Base-by-base conservation (phyloP, 1,140 invertebrate genomes). In the Drosophila sp. region DNA sequence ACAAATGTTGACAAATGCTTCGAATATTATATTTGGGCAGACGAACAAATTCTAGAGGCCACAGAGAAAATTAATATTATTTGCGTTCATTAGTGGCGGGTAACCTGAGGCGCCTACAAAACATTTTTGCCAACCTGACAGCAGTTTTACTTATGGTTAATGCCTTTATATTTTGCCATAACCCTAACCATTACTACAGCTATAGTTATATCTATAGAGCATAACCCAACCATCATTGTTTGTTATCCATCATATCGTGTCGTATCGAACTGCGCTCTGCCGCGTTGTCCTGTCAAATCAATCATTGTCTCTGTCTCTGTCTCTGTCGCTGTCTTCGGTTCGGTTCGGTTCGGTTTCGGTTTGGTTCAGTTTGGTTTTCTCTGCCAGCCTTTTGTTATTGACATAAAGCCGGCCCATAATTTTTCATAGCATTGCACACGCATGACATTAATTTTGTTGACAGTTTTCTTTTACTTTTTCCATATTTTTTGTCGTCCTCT, bases 391-490 rank as follows among this genome's bases (percentile, higher is more conserved):
- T 79, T 89, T 89, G 70, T 80, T 89, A 89, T 89, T 89, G 83
- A 89, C 83, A 78, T 78, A 89, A 82, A 89, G 83, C 76, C 84
- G 75, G 65, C 34, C 83, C 83, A 89, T 89, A 89, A 89, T 89
- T 89, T 89, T 89, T 89, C 83, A 89, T 89, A 80, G 83, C 84
- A 80, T 66, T 83, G 83, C 84, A 89, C 84, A 89, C 76, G 80
- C 84, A 89, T 89, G 83, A 89, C 83, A 89, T 91, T 91, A 89
- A 90, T 90, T 89, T 90, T 89, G 89, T 90, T 91, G 90, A 91
- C 90, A 90, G 86, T 91, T 91, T 89, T 83, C 80, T 83, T 89
- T 84, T 89, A 78, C 78, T 79, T 78, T 63, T 56, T 61, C 48
- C 63, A 46, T 59, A 16, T 58, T 53, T 46, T 59, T 48, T 51